Base-by-base conservation (phyloP, 2,888 invertebrate genomes). In the Drosophila bunnanda region DNA sequence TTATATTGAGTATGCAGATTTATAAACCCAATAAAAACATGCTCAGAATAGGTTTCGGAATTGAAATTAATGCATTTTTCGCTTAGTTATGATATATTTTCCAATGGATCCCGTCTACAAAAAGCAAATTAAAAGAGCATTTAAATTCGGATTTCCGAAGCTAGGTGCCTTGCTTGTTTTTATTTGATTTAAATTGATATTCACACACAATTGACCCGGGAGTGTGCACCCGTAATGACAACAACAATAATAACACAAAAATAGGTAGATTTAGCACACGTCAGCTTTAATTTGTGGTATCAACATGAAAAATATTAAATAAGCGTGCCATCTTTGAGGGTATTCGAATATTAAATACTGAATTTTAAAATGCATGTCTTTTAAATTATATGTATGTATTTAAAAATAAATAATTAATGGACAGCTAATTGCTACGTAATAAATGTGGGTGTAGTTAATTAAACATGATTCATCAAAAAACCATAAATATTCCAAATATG, bases 211-310 rank as follows among this genome's bases (percentile, higher is more conserved):
- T 56, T 68, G 66, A 66, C 67, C 62, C 64, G 50, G 56, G 44
- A 65, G 44, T 56, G 41, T 41, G 43, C 55, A 66, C 34, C 59
- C 58, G 38, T 36, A 43, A 60, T 32, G 39, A 54, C 41, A 62
- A 58, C 41, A 66, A 66, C 46, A 60, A 58, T n/a, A 64, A 4
- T 32, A 54, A 60, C 15, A 6, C 13, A 32, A 50, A 50, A 25
- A 32, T 7, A 13, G 1, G 70, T 67, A 54, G 52, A 46, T 56
- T 55, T 65, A 67, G 57, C 71, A 76, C 72, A 86, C 79, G 83
- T 83, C 87, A 86, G 72, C 79, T 69, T 55, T 61, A 80, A 73
- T 78, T 81, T 78, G 72, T 79, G 75, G 77, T 78, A 77, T 86
- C 79, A 86, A 78, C 75, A 72, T 74, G 34, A 55, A 55, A 69